Base-by-base conservation (phyloP, 2,888 invertebrate species). In the Halictus ligatus region DNA sequence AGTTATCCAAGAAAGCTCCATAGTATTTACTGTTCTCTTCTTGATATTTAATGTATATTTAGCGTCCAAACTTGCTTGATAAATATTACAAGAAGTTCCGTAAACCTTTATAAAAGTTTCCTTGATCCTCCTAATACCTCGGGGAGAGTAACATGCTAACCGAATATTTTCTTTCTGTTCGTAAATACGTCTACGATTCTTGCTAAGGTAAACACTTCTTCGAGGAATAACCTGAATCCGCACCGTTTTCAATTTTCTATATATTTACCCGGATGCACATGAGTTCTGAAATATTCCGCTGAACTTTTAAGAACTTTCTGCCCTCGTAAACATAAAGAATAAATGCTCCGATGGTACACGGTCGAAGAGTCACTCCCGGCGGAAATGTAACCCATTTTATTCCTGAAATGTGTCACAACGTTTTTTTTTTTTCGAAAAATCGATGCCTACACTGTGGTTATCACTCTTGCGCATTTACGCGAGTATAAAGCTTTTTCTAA, bases 311-410 rank as follows among this genome's bases (percentile, higher is more conserved):
- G 60, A 75, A 81, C 48, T 35, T 71, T 82, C 82, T 60, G 75
- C 72, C 72, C 40, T 72, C 75, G 83, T 82, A 83, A 83, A 81
- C 60, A 64, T 75, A 75, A 72, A 75, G 75, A 29, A 83, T 82
- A 60, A 60, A 81, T 71, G n/a, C 69, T 46, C 13, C 15, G 46
- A n/a, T 25, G n/a, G n/a, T 75, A 72, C 46, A 72, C 25, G 60
- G 54, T 35, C n/a, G n/a, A 71, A 43, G 50, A 83, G 69, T 48
- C 60, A 75, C 35, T 29, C 81, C 71, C 75, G 29, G 29, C 58
- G 69, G 69, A 60, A 69, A 75, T 48, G 69, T 43, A 75, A 83
- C 40, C 75, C 7, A 72, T 83, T 83, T 83, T 75, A 83, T 71
- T 75, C 75, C 21, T 48, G 71, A 71, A n/a, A 48, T 71, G 60